A percentile compares a stretch with the other conserved stretches of the same genome.
phyloP scores from a whole-genome alignment of 2,888 invertebrate species.

The Platycheirus rosarum region DNA sequence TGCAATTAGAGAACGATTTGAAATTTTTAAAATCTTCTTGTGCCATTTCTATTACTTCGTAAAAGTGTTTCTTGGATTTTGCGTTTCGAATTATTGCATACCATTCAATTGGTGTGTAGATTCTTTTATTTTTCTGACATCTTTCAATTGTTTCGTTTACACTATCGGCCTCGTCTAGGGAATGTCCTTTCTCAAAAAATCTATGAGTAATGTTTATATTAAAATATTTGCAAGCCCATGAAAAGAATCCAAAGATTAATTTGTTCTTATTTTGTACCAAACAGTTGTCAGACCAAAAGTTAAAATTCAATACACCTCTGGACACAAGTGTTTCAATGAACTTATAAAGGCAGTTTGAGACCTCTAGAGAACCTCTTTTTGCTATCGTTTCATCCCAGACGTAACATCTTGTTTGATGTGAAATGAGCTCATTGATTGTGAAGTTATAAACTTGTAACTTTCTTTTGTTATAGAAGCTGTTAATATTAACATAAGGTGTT shows the following conservation, averaged over 20 bases:
- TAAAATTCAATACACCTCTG: constrained; percentile 36
- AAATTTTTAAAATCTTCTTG: constrained; percentile 16
- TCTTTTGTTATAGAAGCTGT: constrained; percentile 30
- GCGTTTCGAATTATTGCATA: background rate
- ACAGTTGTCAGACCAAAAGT: constrained; percentile 64
- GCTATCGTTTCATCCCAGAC: constrained; percentile 75
- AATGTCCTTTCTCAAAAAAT: too few relatives aligned
- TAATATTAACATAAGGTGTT: constrained; percentile 39
- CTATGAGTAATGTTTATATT: too few relatives aligned
- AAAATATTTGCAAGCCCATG: too few relatives aligned
- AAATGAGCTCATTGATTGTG: constrained; percentile 68
- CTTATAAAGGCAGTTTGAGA: constrained; percentile 72
- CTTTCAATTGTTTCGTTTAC: constrained; percentile 68
- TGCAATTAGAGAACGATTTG: background rate
- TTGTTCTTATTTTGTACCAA: constrained; percentile 50
- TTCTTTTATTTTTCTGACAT: constrained; percentile 12
- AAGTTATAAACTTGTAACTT: constrained; percentile 67
- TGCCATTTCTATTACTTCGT: constrained; percentile 15
- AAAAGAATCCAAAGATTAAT: constrained; percentile 45
- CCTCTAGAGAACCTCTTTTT: constrained; percentile 75
- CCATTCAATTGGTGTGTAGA: constrained; percentile 6
- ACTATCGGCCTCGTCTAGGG: constrained; percentile 42
- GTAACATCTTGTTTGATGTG: constrained; percentile 66
- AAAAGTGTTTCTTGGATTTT: background rate
- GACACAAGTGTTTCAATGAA: constrained; percentile 53